Percentiles rank a stretch among this genome's conserved stretches.
These are phyloP conservation scores for Leptopilina myrica DNA, from an alignment of 2,888 invertebrate genomes.

Conservation along the genomic window DNA sequence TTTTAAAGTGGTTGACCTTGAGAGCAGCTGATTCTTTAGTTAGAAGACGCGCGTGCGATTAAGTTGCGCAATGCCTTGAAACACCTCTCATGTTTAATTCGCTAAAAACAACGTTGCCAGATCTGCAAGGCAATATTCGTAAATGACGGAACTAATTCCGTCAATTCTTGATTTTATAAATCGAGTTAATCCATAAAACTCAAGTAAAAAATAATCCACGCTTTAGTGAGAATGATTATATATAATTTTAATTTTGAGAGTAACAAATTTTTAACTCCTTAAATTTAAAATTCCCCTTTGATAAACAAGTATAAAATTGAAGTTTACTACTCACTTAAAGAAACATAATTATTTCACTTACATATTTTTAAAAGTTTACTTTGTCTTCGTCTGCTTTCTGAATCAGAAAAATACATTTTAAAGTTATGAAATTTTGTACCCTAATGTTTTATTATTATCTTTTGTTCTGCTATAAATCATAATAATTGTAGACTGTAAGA, in stretches of 20 bases:
- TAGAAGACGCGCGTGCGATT: constrained; percentile 7
- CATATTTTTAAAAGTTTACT: too few relatives aligned
- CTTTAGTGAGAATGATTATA: background rate
- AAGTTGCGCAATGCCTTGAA: constrained; percentile 22
- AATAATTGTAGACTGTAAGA: too few relatives aligned
- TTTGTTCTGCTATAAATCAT: too few relatives aligned
- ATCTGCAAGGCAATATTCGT: background rate
- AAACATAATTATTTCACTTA: too few relatives aligned
- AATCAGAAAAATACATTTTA: too few relatives aligned
- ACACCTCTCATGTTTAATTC: constrained; percentile 12
- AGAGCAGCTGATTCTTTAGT: constrained; percentile 24
- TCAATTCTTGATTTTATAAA: constrained; percentile 6
- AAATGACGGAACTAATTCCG: background rate
- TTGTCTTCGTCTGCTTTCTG: too few relatives aligned
- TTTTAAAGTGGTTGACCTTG: constrained; percentile 26
- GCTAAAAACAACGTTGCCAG: constrained; percentile 18
- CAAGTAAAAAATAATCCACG: background rate
- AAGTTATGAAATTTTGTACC: too few relatives aligned
- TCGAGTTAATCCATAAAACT: background rate
- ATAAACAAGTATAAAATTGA: too few relatives aligned
- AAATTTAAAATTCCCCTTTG: too few relatives aligned
- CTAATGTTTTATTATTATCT: too few relatives aligned
- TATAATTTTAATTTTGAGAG: background rate
- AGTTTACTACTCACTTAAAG: too few relatives aligned
- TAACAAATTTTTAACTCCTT: too few relatives aligned